phyloP scores from a whole-genome alignment of 2,113 vertebrate species.

The Poeciliopsis retropinna region DNA sequence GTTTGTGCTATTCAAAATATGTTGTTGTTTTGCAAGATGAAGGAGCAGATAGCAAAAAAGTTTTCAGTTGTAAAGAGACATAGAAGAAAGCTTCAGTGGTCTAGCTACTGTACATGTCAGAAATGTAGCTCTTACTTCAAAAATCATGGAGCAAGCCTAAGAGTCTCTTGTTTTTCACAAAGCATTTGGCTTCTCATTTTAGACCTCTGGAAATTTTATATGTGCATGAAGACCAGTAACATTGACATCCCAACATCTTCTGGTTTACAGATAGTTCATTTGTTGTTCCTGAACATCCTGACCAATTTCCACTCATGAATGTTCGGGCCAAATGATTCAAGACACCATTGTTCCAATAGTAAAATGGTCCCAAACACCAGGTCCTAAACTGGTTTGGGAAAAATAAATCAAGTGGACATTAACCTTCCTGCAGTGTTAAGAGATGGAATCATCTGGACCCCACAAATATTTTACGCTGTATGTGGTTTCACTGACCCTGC shows the following conservation, averaged over 20 bases:
- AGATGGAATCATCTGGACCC: too few relatives aligned
- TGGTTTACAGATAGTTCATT: neutral
- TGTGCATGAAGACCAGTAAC: neutral
- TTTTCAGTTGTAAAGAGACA: too few relatives aligned
- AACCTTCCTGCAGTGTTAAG: neutral
- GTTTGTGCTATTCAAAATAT: neutral
- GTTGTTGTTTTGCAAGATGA: too few relatives aligned
- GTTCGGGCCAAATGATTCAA: neutral
- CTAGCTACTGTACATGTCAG: conserved; percentile 17
- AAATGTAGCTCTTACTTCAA: conserved; percentile 18
- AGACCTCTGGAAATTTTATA: neutral
- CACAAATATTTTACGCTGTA: too few relatives aligned
- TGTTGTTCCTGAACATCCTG: too few relatives aligned
- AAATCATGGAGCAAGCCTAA: conserved; percentile 24
- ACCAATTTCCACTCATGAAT: too few relatives aligned
- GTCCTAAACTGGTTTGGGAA: neutral
- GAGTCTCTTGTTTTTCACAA: conserved; percentile 11
- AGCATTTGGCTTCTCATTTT: neutral
- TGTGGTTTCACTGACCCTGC: too few relatives aligned
- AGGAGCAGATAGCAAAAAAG: too few relatives aligned
- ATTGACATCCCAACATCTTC: neutral
- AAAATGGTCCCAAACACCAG: neutral
- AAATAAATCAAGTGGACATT: neutral
- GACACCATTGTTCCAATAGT: neutral
- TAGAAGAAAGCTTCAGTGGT: neutral